A percentile compares a stretch with the other conserved stretches of the same genome.
Conservation (phyloP, 2,113 vertebrate genomes). For the Ammodytes marinus region DNA sequence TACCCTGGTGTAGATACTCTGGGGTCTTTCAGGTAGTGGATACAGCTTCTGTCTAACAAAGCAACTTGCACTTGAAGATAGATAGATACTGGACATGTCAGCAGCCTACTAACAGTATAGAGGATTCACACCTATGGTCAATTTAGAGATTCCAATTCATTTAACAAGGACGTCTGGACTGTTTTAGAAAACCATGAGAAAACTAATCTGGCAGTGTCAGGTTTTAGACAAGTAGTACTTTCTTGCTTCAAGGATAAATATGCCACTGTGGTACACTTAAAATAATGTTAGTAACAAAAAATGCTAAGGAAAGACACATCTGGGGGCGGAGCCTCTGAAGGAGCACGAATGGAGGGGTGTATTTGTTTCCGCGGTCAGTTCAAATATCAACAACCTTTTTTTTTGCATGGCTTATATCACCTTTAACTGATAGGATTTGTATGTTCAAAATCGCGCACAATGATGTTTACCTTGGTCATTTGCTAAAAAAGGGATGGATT, state of each 20-base stretch:
- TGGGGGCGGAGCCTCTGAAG: too few relatives aligned
- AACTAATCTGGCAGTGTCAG: background rate
- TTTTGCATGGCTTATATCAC: too few relatives aligned
- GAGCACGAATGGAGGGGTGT: too few relatives aligned
- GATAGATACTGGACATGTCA: background rate
- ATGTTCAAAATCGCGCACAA: too few relatives aligned
- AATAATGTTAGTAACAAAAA: background rate
- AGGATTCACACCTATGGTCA: background rate
- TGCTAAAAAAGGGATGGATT: background rate
- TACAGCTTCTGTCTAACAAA: slow-evolving; percentile 18
- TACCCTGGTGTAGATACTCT: background rate
- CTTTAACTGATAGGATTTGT: too few relatives aligned
- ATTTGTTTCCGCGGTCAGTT: too few relatives aligned
- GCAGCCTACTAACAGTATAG: background rate
- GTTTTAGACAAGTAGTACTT: background rate
- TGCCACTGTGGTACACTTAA: background rate
- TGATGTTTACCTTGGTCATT: background rate
- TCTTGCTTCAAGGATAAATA: background rate
- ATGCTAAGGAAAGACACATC: background rate
- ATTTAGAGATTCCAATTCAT: background rate
- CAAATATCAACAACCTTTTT: too few relatives aligned
- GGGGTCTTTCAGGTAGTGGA: background rate
- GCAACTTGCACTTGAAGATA: background rate
- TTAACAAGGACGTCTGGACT: background rate
- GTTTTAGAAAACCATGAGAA: background rate